These are phyloP conservation scores for Eueides isabella DNA, from an alignment of 1,140 invertebrate species.

Conservation along the genomic window DNA sequence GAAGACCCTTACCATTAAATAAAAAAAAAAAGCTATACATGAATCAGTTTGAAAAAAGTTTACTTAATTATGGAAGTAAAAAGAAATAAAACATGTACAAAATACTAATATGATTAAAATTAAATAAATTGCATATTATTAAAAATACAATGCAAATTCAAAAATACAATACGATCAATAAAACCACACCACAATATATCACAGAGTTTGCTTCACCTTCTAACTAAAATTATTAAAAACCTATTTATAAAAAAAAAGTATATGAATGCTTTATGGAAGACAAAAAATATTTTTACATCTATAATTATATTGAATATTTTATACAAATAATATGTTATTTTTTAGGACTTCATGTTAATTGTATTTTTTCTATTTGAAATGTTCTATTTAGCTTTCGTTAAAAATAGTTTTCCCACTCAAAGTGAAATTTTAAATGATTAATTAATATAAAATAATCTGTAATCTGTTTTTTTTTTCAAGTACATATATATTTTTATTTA, in stretches of 20 bases:
- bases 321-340: too few species aligned
- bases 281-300: neutral
- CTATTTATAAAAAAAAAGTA: neutral
- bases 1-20: neutral
- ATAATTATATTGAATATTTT: neutral
- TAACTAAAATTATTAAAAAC: constrained; percentile 16
- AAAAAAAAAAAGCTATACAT: neutral
- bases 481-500: too few species aligned
- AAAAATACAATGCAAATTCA: neutral
- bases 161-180: neutral
- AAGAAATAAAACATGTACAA: neutral
- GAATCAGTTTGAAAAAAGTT: neutral
- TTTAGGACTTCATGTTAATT: too few species aligned
- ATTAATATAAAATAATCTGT: too few species aligned
- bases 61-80: neutral
- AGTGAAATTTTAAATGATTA: too few species aligned
- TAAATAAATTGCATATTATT: neutral
- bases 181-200: constrained; percentile 35
- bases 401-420: too few species aligned
- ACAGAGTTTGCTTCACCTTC: constrained; percentile 37
- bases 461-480: too few species aligned
- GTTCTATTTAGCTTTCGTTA: too few species aligned
- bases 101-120: neutral
- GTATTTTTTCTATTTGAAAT: too few species aligned
- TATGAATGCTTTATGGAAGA: neutral